These are phyloP conservation scores for Mechanitis mazaeus DNA, from an alignment of 2,888 invertebrate genomes.

Conservation along the genomic window DNA sequence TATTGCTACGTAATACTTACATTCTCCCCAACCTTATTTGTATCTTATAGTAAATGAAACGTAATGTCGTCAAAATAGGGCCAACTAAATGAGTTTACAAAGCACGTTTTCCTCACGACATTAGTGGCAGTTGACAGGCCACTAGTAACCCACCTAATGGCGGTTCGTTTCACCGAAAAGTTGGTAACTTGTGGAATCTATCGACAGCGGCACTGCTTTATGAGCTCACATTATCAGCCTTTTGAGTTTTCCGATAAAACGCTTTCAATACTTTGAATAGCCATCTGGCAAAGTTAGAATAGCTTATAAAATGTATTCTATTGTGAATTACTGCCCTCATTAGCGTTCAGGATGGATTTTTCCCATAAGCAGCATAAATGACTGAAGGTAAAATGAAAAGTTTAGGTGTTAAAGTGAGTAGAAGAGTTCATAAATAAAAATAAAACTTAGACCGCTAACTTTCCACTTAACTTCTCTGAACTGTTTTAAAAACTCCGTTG, in stretches of 20 bases:
- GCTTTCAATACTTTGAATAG: slow-evolving; percentile 65
- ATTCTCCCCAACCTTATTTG: slow-evolving; percentile 12
- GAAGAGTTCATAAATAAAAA: slow-evolving; percentile 62
- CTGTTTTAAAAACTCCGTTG: slow-evolving; percentile 66
- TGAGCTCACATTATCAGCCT: slow-evolving; percentile 71
- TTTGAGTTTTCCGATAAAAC: slow-evolving; percentile 70
- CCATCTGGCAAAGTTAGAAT: slow-evolving; percentile 59
- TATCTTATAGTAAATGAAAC: slow-evolving; percentile 4
- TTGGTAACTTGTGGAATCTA: slow-evolving; percentile 72
- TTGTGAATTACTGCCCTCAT: slow-evolving; percentile 50
- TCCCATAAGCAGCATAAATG: slow-evolving; percentile 23
- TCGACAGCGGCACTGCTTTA: slow-evolving; percentile 63
- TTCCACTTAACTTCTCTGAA: slow-evolving; percentile 70
- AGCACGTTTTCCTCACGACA: slow-evolving; percentile 26
- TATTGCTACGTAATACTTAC: slow-evolving; percentile 18
- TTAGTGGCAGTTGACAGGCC: slow-evolving; percentile 45
- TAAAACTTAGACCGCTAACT: slow-evolving; percentile 62
- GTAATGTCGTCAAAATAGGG: slow-evolving; percentile 10
- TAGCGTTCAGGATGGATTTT: slow-evolving; percentile 28
- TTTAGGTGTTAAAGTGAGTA: slow-evolving; percentile 43
- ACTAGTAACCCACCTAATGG: slow-evolving; percentile 65
- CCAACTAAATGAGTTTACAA: slow-evolving; percentile 23
- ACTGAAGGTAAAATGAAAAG: slow-evolving; percentile 22
- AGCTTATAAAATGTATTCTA: slow-evolving; percentile 60
- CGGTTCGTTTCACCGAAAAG: slow-evolving; percentile 58